Base-by-base conservation (phyloP, 2,797 vertebrate genomes). In the Rhabdomys pumilio region DNA sequence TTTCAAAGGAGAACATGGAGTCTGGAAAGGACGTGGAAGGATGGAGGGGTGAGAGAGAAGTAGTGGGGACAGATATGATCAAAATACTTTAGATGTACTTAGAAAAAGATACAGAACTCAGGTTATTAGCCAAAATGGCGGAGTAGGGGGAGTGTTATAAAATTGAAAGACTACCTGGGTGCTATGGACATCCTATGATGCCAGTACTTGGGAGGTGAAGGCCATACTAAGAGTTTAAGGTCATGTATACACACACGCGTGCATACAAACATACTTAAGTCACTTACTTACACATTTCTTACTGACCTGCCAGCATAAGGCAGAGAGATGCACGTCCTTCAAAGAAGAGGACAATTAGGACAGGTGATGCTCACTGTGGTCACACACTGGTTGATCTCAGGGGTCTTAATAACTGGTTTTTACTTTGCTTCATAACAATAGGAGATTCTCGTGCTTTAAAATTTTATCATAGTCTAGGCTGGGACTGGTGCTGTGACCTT, bases 401-500 rank as follows among this genome's bases (percentile, higher is more conserved):
- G 93, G 79, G 29, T 63, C 97, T 82, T 73, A 14, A 90, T 95
- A 91, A 22, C 93, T 94, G 69, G 34, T 50, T 31, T 79, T 80
- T 61, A 90, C 9, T 75, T 20, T 76, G 95, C 97, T 93, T 67
- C 19, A 63, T 26, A 63, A 77, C 95, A 94, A 96, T 55, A 41
- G 50, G 92, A 3, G n/a, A 95, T 91, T 77, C 89, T 91, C 80
- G 53, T 67, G 89, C 65, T 91, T 90, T 53, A 26, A 93, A 47
- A 92, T 92, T 96, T 97, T 75, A 73, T 96, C 93, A 95, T 96
- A 80, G 82, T 50, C 2, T 96, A 57, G 63, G 50, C 2, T 96
- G 55, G 63, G 94, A 90, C 97, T 96, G 97, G 14, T 94, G n/a
- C 57, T 80, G 15, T 93, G 96, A 97, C 94, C 15, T 88, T 94